Evolutionary conservation across 2,888 invertebrate species (phyloP).

Genomic region (Mesorhabditis spiculigera): DNA sequence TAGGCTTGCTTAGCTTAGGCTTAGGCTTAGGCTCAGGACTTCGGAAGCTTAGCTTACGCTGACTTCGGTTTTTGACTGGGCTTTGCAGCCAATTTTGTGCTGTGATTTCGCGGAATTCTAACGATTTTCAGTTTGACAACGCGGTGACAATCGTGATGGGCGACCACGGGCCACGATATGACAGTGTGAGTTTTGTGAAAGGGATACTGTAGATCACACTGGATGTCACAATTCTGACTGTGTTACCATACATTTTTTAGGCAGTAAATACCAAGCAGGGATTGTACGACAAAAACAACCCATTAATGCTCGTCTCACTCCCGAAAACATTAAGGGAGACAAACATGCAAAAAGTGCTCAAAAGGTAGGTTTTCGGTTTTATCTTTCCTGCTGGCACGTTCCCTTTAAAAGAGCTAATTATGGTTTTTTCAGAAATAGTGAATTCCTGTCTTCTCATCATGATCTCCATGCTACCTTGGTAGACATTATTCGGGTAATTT

Average conservation of each 20-base stretch:
- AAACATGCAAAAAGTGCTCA: background rate
- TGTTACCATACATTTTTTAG: too few species aligned
- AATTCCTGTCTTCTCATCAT: background rate
- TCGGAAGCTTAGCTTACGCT: too few species aligned
- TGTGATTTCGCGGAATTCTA: too few species aligned
- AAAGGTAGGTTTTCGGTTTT: background rate
- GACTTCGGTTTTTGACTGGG: too few species aligned
- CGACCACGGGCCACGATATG: slow-evolving; percentile 4
- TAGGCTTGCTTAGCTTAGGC: too few species aligned
- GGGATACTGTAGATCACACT: too few species aligned
- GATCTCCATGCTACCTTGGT: slow-evolving; percentile 4
- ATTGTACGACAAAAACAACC: background rate
- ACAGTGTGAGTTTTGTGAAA: background rate
- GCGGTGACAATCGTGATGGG: background rate
- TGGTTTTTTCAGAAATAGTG: background rate
- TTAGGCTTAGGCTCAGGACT: too few species aligned
- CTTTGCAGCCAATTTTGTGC: too few species aligned
- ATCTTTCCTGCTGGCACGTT: too few species aligned
- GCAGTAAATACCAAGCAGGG: background rate
- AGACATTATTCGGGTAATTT: background rate
- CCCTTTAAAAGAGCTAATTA: background rate
- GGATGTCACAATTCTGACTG: too few species aligned
- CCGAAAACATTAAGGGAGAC: background rate
- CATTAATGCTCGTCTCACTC: background rate
- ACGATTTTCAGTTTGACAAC: background rate